Conservation (phyloP, 2,113 vertebrate genomes). For the Eurypyga helias region DNA sequence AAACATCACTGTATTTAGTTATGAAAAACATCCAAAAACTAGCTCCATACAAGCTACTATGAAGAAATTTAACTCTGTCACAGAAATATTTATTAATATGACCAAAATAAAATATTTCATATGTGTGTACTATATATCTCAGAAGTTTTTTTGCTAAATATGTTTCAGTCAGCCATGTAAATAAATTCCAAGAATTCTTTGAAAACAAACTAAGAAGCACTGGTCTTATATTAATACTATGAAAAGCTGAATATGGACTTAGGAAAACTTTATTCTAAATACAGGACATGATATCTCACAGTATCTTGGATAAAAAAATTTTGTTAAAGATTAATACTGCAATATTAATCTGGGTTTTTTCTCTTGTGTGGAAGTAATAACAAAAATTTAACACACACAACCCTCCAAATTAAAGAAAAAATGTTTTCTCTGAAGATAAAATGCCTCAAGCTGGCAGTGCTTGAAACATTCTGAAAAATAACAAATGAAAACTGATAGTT, state of each 20-base stretch:
- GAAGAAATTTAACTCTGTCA: background rate
- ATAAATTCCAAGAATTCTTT: background rate
- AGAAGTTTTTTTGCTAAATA: background rate
- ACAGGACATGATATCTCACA: background rate
- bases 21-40: too few relatives aligned
- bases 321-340: background rate
- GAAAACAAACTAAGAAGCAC: background rate
- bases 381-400: background rate
- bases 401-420: background rate
- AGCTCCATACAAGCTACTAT: background rate
- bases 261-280: background rate
- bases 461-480: slow-evolving; percentile 51
- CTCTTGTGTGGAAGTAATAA: background rate
- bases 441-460: background rate
- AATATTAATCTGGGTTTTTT: background rate
- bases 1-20: background rate
- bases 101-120: background rate
- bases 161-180: background rate
- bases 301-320: background rate
- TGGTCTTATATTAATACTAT: background rate
- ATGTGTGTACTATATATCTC: background rate
- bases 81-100: background rate
- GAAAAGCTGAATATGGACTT: background rate
- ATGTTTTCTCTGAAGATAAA: background rate
- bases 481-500: slow-evolving; percentile 71